Evolutionary conservation across 2,113 vertebrate species (phyloP), one percentile per base, ranked within the genome.

Genomic region (Tetrax tetrax): DNA sequence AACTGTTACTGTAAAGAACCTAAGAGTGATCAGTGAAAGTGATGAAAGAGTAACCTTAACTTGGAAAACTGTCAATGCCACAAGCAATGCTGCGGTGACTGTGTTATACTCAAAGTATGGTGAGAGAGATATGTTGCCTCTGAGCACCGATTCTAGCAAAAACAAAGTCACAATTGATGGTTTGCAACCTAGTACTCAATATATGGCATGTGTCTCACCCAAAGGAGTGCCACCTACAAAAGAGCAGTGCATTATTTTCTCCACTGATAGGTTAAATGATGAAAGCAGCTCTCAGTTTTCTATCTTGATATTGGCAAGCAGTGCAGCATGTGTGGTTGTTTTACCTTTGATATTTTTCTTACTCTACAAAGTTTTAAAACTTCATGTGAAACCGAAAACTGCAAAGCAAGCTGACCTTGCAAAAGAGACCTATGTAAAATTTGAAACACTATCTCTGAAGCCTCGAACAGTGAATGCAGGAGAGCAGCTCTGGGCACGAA

Each of bases 351-450:
- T 99, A 72, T 97, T 98, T 72, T 97, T 99, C 50, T 98, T 99
- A 80, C 74, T 99, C 77, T 99, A 99, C 87, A 99, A 99, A 98
- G 98, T 99, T 93, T 91, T 99, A 13, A 98, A 96, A 65, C 98
- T 99, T 61, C 99, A 96, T 18, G 98, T 98, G 91, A 98, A 98
- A 23, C 77, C 90, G 13, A 96, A 97, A 43, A 91, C 50, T 48
- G 91, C 86, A 35, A 91, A 96, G 76, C 98, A 99, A 60, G 98
- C 98, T 31, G 98, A 99, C 45, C 98, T 99, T 65, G 98, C 98
- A 64, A 99, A 98, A 90, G 99, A 99, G 85, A 99, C 98, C 9
- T 99, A 99, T 9, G 98, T 99, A 77, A 99, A 99, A 68, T 99
- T 99, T 97, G 99, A 99, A 97, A 99, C 99, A 0, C 97, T 99